Percentiles rank a stretch among this genome's conserved stretches.
These are phyloP conservation scores for Rhadinocentrus ornatus DNA, from an alignment of 2,797 vertebrate species.

Conservation along the genomic window DNA sequence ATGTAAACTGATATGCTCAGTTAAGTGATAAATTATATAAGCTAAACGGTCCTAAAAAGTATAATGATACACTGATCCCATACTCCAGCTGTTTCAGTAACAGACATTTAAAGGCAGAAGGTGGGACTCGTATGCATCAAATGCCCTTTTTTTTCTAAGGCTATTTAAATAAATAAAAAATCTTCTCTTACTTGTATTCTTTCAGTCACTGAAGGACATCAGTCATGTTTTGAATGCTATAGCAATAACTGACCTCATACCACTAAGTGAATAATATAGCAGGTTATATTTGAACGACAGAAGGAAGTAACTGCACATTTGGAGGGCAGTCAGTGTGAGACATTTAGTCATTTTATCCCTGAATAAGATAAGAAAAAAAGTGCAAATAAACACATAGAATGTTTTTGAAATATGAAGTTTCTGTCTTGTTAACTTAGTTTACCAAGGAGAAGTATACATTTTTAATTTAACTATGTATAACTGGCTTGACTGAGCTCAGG, in stretches of 20 bases:
- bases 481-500: too few species aligned
- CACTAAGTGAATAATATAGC: not conserved
- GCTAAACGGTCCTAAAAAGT: not conserved
- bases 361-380: too few species aligned
- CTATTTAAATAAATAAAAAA: not conserved
- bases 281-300: not conserved
- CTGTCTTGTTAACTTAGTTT: too few species aligned
- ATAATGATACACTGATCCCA: not conserved
- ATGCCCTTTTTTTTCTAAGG: not conserved
- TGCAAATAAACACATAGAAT: too few species aligned
- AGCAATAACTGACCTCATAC: not conserved
- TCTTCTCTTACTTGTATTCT: not conserved
- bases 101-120: not conserved
- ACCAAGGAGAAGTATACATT: too few species aligned
- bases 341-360: too few species aligned
- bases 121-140: not conserved
- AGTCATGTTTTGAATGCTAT: not conserved
- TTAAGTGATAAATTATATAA: not conserved
- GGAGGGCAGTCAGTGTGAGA: too few species aligned
- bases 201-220: not conserved
- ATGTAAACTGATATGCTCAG: not conserved
- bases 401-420: too few species aligned
- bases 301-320: not conserved
- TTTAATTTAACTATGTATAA: too few species aligned
- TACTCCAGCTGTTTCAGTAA: not conserved